phyloP scores from a whole-genome alignment of 2,888 invertebrate genomes.

The Gastrophysa polygoni region DNA sequence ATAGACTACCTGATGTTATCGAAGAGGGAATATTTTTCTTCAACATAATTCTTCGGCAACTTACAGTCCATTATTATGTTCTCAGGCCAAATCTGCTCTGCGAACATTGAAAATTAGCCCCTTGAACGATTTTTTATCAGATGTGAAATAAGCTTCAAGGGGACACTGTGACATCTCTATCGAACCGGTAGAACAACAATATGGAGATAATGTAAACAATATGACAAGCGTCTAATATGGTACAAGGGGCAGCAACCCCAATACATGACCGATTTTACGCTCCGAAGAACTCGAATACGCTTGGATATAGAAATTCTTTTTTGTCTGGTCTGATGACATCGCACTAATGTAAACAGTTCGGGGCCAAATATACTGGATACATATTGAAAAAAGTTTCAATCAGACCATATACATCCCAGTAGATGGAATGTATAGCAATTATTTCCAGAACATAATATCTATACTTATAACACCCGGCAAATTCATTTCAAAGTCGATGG shows the following conservation, averaged over 20 bases:
- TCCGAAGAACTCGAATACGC: conserved; percentile 45
- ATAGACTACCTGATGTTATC: neutral
- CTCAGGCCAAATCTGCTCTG: conserved; percentile 24
- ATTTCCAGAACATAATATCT: too few species aligned
- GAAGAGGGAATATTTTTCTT: neutral
- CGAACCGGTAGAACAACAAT: conserved; percentile 50
- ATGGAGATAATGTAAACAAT: conserved; percentile 58
- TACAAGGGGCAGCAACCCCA: conserved; percentile 46
- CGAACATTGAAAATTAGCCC: conserved; percentile 36
- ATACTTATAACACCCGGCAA: too few species aligned
- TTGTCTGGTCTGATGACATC: conserved; percentile 42
- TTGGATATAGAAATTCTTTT: conserved; percentile 43
- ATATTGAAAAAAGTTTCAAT: conserved; percentile 26
- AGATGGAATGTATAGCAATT: too few species aligned
- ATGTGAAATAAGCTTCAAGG: conserved; percentile 33
- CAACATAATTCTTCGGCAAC: neutral
- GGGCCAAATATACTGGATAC: conserved; percentile 24
- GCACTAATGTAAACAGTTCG: conserved; percentile 43
- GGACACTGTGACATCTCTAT: conserved; percentile 51
- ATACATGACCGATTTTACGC: conserved; percentile 50
- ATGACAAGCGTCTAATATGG: conserved; percentile 59
- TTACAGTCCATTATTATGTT: neutral
- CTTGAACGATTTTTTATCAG: conserved; percentile 41
- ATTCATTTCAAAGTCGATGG: too few species aligned
- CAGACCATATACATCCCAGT: neutral